Conservation (phyloP, 1,140 invertebrate genomes). For the Aphelinus atriplicis region DNA sequence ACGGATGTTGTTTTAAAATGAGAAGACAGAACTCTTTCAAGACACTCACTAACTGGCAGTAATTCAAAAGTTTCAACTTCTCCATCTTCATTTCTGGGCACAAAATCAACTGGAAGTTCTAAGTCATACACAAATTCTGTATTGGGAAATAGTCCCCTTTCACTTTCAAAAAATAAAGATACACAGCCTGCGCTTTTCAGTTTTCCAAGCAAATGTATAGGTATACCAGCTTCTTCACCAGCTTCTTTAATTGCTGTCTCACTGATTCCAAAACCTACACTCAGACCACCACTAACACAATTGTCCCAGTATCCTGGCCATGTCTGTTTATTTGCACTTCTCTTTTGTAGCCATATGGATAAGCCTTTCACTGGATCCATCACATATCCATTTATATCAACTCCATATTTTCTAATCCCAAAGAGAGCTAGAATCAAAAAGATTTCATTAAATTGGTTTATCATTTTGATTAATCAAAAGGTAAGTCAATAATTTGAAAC, state of each 20-base stretch:
- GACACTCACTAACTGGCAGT: slow-evolving; percentile 80
- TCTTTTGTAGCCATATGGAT: slow-evolving; percentile 92
- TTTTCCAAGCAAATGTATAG: slow-evolving; percentile 77
- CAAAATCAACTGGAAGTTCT: slow-evolving; percentile 88
- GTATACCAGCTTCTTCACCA: slow-evolving; percentile 91
- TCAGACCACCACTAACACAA: slow-evolving; percentile 92
- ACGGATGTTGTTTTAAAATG: slow-evolving; percentile 94
- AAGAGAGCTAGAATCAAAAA: slow-evolving; percentile 74
- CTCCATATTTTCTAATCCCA: slow-evolving; percentile 92
- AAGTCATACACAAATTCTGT: slow-evolving; percentile 96
- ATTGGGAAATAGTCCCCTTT: slow-evolving; percentile 91
- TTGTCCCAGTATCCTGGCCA: slow-evolving; percentile 96
- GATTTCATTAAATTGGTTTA: slow-evolving; percentile 12
- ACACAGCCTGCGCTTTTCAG: slow-evolving; percentile 84
- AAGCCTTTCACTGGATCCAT: slow-evolving; percentile 83
- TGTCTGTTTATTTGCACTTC: slow-evolving; percentile 90
- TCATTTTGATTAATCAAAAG: neutral
- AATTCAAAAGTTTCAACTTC: slow-evolving; percentile 92
- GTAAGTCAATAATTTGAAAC: slow-evolving; percentile 42
- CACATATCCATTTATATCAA: slow-evolving; percentile 94
- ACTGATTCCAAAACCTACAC: slow-evolving; percentile 85
- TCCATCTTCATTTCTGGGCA: slow-evolving; percentile 89
- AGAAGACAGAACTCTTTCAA: slow-evolving; percentile 81
- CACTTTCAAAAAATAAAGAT: slow-evolving; percentile 92
- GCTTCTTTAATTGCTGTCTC: slow-evolving; percentile 94